These are phyloP conservation scores for Ericerus pela DNA, from an alignment of 1,140 invertebrate species.

Conservation along the genomic window DNA sequence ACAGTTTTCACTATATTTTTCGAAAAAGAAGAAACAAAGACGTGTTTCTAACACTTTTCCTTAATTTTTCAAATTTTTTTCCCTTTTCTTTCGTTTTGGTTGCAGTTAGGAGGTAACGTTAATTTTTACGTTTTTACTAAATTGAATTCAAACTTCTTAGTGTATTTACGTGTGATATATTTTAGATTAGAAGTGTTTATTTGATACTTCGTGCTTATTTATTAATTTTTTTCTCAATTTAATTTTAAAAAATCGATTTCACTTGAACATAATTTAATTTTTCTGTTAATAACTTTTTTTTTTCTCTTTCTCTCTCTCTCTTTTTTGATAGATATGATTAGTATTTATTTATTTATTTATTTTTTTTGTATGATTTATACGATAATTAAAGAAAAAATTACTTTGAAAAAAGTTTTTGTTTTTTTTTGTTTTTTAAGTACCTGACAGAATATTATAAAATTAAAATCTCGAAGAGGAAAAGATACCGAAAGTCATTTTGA, in stretches of 20 bases:
- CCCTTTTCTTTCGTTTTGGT: slow-evolving; percentile 1
- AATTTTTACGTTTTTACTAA: not conserved
- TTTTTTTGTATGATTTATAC: slow-evolving; percentile 2
- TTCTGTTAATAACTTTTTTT: slow-evolving; percentile 3
- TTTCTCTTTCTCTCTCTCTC: not conserved
- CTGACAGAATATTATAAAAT: not conserved
- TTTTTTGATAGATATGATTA: not conserved
- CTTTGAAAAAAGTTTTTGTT: too few relatives aligned
- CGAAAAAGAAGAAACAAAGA: too few relatives aligned
- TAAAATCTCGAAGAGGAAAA: not conserved
- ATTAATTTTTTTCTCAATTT: too few relatives aligned
- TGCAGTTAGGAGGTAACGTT: not conserved
- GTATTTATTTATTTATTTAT: slow-evolving; percentile 5
- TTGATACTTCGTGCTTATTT: too few relatives aligned
- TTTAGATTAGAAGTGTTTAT: slow-evolving; percentile 1
- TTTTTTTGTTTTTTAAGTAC: not conserved
- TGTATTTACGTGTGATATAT: slow-evolving; percentile 12
- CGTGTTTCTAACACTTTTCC: too few relatives aligned
- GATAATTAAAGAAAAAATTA: too few relatives aligned
- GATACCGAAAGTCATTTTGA: too few relatives aligned
- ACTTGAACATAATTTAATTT: not conserved
- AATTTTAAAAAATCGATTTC: too few relatives aligned
- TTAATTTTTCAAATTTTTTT: slow-evolving; percentile 11
- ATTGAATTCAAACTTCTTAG: slow-evolving; percentile 9
- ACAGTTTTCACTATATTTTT: too few relatives aligned